Percentiles rank a stretch among this genome's conserved stretches.
These are phyloP conservation scores for Fistularia tabacaria DNA, from an alignment of 2,797 vertebrate species.

Conservation along the genomic window DNA sequence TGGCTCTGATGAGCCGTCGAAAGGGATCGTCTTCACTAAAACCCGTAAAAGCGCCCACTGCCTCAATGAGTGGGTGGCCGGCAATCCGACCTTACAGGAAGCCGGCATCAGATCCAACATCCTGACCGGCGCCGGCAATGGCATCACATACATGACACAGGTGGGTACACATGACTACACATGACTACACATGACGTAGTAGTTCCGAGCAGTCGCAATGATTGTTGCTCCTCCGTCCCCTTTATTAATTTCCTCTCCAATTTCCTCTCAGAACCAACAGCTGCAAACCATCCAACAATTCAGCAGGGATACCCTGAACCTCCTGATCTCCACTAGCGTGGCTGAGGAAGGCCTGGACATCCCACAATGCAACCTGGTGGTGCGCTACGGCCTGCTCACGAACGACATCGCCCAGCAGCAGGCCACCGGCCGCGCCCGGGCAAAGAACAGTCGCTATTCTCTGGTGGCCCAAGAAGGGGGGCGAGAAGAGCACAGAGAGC, in stretches of 20 bases:
- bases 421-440: constrained; percentile 88
- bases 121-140: constrained; percentile 81
- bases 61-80: constrained; percentile 81
- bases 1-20: constrained; percentile 33
- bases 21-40: constrained; percentile 84
- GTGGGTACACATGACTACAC: too few relatives aligned
- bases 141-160: constrained; percentile 84
- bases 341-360: constrained; percentile 94
- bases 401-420: constrained; percentile 94
- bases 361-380: constrained; percentile 86
- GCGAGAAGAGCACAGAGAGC: constrained; percentile 77
- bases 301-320: constrained; percentile 77
- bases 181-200: too few relatives aligned
- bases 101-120: constrained; percentile 73
- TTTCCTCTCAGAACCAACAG: constrained; percentile 71
- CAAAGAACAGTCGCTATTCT: constrained; percentile 80
- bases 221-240: too few relatives aligned
- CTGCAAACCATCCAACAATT: constrained; percentile 78
- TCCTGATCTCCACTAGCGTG: constrained; percentile 92
- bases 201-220: too few relatives aligned
- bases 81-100: constrained; percentile 41
- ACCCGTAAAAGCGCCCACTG: constrained; percentile 80
- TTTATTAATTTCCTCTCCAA: not conserved
- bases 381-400: constrained; percentile 92
- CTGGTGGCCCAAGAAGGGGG: constrained; percentile 79